Evolutionary conservation across 1,140 invertebrate species (phyloP), one percentile per base, ranked within the genome.

Genomic region (Aphidius ervi): DNA sequence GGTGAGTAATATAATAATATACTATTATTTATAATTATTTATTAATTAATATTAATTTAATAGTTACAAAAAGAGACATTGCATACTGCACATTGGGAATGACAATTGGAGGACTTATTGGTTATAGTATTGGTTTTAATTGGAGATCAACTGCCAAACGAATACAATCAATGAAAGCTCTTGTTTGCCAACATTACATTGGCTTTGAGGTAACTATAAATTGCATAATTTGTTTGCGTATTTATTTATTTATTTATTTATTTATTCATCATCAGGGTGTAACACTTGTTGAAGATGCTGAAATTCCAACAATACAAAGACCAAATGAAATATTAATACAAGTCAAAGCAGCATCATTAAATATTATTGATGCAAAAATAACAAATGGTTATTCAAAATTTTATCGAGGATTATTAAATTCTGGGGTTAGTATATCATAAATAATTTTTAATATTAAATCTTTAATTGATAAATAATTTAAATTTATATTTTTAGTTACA

Each of bases 281-380:
- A 40, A 72, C 78, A 37, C 65, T 83, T 50, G 72, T 84, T 57
- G 84, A 87, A 58, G 84, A 86, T 68, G 77, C 82, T 6, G 76
- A 81, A 63, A 79, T 83, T 58, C 86, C 85, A 43, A 74, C 69
- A 40, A 80, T 85, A 46, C 74, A 80, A 63, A 74, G 69, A n/a
- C 78, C 83, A 2, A 81, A 87, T 64, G 83, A 88, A 66, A 70
- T 89, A 54, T 66, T 89, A 53, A 81, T 89, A 48, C 83, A 86
- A 79, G 87, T 89, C 3, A 84, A 84, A 70, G 85, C 86, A 42
- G 81, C 83, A 7, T 83, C 86, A 6, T 72, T 89, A 49, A 84
- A 88, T 65, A 70, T 82, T 52, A 72, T 88, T n/a, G 88, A 89
- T 71, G 73, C 83, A 45, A 82, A 83, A 72, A 85, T 89, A 67